Evolutionary conservation across 1,140 invertebrate genomes (phyloP).

Genomic region (Aporrectodea caliginosa): DNA sequence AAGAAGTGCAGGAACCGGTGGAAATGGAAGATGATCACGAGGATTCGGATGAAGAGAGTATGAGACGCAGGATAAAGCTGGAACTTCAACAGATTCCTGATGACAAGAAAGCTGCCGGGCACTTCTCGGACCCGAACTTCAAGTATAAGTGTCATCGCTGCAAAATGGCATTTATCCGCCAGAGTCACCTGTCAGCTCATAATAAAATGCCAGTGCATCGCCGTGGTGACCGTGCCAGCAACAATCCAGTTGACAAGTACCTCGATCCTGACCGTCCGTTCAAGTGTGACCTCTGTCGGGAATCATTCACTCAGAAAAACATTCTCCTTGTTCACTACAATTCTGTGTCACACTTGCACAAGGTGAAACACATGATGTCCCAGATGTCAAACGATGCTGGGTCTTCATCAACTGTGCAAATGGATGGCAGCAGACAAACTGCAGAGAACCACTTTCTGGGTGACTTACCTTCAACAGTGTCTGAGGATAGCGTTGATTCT

Average conservation of each 20-base stretch:
- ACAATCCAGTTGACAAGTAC: constrained; percentile 90
- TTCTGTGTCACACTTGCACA: no score
- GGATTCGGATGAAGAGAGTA: background rate
- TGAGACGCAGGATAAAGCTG: background rate
- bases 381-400: no score
- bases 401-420: no score
- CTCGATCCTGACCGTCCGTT: constrained; percentile 87
- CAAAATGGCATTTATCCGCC: constrained; percentile 85
- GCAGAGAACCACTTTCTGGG: no score
- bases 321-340: no score
- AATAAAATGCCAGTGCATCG: constrained; percentile 87
- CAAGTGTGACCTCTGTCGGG: no score
- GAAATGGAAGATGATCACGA: constrained; percentile 1
- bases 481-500: no score
- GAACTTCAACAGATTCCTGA: background rate
- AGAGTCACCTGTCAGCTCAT: constrained; percentile 83
- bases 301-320: no score
- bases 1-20: background rate
- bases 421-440: no score
- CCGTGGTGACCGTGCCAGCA: constrained; percentile 83
- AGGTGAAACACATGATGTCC: no score
- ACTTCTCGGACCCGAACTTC: constrained; percentile 71
- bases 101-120: background rate
- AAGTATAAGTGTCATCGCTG: constrained; percentile 93
- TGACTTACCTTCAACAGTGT: no score